These are phyloP conservation scores for Penaeus indicus DNA, from an alignment of 1,140 invertebrate species.

Conservation along the genomic window DNA sequence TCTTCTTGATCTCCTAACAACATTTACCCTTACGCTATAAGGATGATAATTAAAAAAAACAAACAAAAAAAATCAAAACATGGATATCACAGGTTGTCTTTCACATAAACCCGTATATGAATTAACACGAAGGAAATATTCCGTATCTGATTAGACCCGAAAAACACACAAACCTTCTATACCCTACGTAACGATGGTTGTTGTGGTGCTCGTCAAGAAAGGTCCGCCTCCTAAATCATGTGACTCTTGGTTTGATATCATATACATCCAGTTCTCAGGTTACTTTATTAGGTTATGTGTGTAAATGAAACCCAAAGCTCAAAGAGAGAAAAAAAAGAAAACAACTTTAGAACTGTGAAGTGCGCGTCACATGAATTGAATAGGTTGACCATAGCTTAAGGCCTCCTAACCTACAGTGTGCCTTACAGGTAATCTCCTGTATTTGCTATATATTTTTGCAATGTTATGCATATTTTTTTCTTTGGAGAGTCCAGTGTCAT, in stretches of 20 bases:
- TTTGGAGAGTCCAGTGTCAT: too few relatives aligned
- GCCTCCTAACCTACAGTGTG: constrained; percentile 41
- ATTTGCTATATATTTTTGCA: too few relatives aligned
- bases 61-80: not conserved
- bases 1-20: too few relatives aligned
- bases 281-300: not conserved
- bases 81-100: not conserved
- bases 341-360: not conserved
- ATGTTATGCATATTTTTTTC: too few relatives aligned
- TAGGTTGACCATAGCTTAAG: constrained; percentile 32
- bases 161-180: not conserved
- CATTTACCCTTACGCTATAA: too few relatives aligned
- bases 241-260: not conserved
- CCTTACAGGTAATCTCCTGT: too few relatives aligned
- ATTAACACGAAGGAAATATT: too few relatives aligned
- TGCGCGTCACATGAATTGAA: too few relatives aligned
- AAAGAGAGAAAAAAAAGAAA: not conserved
- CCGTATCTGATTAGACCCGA: too few relatives aligned
- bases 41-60: not conserved
- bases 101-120: not conserved
- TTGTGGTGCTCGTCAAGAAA: constrained; percentile 50
- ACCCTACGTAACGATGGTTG: constrained; percentile 39
- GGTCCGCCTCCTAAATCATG: constrained; percentile 14
- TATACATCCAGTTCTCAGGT: not conserved
- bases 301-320: not conserved